Conservation (phyloP, 1,140 invertebrate species). For the Apis cerana region DNA sequence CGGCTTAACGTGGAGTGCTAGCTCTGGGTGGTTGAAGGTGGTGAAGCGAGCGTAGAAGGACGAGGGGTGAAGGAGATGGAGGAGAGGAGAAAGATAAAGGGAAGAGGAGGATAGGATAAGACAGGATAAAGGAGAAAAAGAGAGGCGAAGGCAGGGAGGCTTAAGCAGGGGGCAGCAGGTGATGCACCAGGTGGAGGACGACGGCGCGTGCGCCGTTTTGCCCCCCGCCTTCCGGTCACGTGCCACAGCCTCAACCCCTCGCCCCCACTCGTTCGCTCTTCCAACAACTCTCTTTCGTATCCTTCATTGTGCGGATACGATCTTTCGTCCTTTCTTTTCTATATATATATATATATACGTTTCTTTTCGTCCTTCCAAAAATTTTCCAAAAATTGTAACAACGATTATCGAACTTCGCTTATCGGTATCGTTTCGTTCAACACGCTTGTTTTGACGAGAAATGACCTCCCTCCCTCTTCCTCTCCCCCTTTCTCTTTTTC, state of each 20-base stretch:
- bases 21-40: conserved; percentile 53
- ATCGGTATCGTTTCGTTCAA: too few relatives aligned
- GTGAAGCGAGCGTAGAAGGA: conserved; percentile 32
- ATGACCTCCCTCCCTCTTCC: not conserved
- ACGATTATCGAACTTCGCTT: too few relatives aligned
- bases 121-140: conserved; percentile 55
- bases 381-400: too few relatives aligned
- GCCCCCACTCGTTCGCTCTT: conserved; percentile 43
- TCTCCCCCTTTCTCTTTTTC: not conserved
- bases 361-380: too few relatives aligned
- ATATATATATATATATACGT: too few relatives aligned
- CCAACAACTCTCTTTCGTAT: conserved; percentile 50
- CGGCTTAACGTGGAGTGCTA: conserved; percentile 46
- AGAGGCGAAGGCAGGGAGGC: conserved; percentile 66
- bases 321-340: not conserved
- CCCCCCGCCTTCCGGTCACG: conserved; percentile 78
- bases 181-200: conserved; percentile 80
- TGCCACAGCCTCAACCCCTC: conserved; percentile 70
- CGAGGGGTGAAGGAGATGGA: conserved; percentile 42
- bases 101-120: conserved; percentile 34
- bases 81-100: conserved; percentile 49
- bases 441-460: too few relatives aligned
- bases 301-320: not conserved
- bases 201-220: conserved; percentile 78
- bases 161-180: conserved; percentile 80